phyloP scores from a whole-genome alignment of 2,797 vertebrate genomes.

The Propithecus deckenii region DNA sequence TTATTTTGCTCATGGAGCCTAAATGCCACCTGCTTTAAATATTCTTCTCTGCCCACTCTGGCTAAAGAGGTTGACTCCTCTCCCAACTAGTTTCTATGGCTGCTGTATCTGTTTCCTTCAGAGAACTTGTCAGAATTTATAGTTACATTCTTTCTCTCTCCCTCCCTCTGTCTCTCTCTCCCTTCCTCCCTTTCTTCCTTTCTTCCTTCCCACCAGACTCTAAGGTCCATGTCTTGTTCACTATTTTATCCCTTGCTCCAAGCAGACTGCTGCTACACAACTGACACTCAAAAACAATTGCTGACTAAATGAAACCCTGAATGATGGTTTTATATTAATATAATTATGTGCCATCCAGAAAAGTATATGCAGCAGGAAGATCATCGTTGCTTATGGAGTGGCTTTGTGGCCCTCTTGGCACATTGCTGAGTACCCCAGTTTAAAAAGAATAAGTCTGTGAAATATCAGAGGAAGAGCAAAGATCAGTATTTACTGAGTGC shows the following conservation, averaged over 20 bases:
- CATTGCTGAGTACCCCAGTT: background rate
- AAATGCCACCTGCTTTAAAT: background rate
- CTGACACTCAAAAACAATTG: background rate
- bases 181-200: background rate
- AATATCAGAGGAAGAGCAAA: background rate
- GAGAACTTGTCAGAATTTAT: background rate
- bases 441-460: background rate
- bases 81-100: background rate
- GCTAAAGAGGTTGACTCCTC: background rate
- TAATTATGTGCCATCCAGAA: background rate
- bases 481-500: background rate
- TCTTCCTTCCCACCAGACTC: background rate
- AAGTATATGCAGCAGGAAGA: background rate
- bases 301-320: background rate
- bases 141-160: accelerated
- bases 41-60: background rate
- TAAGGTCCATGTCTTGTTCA: background rate
- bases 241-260: background rate
- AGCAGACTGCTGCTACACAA: background rate
- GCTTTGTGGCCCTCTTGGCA: background rate
- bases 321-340: background rate
- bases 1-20: background rate
- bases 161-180: accelerated
- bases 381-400: background rate
- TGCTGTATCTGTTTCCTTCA: background rate